Conservation (phyloP, 2,888 invertebrate genomes). For the Drosophila anceps region DNA sequence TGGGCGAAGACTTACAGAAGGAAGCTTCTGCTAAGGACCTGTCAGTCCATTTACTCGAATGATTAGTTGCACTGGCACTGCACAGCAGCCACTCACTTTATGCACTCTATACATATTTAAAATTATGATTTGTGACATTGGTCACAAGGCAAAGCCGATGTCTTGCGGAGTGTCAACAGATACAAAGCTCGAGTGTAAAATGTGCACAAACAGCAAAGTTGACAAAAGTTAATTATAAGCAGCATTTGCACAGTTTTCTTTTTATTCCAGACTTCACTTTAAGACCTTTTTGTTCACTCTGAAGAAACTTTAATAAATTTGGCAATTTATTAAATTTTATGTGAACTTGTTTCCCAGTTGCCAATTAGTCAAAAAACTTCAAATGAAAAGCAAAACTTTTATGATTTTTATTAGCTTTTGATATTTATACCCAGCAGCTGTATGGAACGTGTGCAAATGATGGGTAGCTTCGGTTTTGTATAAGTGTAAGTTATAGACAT, state of each 20-base stretch:
- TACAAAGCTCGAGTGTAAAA: conserved; percentile 45
- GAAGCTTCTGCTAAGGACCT: conserved; percentile 11
- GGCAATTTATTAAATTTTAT: conserved; percentile 29
- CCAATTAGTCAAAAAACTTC: conserved; percentile 48
- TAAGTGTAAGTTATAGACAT: neutral
- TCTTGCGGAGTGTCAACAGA: conserved; percentile 14
- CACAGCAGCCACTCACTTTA: conserved; percentile 9
- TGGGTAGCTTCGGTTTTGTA: too few species aligned
- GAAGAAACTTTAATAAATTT: conserved; percentile 36
- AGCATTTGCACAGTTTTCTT: conserved; percentile 31
- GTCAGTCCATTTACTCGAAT: conserved; percentile 59
- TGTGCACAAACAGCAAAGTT: conserved; percentile 50
- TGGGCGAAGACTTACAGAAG: conserved; percentile 10
- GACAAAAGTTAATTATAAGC: conserved; percentile 72
- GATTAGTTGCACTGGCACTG: conserved; percentile 43
- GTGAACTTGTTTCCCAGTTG: conserved; percentile 18
- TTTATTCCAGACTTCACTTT: conserved; percentile 29
- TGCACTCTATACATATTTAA: conserved; percentile 60
- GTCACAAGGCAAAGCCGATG: conserved; percentile 52
- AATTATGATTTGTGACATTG: conserved; percentile 76
- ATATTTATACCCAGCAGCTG: conserved; percentile 3
- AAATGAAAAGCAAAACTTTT: conserved; percentile 29
- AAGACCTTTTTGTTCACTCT: conserved; percentile 26
- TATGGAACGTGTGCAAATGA: neutral
- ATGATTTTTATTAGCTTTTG: conserved; percentile 1